phyloP scores from a whole-genome alignment of 2,113 vertebrate genomes.

The Geococcyx californianus region DNA sequence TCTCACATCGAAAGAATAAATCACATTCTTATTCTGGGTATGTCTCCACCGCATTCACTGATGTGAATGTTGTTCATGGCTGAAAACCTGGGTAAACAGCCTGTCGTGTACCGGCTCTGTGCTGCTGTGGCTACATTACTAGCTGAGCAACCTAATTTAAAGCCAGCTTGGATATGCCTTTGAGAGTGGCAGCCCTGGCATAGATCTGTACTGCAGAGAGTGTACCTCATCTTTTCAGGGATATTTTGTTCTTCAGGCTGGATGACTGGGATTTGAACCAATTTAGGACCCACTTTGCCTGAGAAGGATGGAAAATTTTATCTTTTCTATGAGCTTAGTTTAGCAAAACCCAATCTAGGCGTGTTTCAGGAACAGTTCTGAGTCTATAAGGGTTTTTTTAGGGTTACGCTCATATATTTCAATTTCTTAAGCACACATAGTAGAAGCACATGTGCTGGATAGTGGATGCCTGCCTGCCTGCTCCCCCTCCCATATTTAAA shows the following conservation, averaged over 20 bases:
- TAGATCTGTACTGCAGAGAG: background rate
- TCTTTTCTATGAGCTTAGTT: background rate
- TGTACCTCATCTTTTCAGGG: background rate
- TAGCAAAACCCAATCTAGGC: background rate
- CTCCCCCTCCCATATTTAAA: background rate
- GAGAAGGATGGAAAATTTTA: background rate
- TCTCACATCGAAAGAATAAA: constrained; percentile 62
- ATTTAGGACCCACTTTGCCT: background rate
- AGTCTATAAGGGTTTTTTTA: background rate
- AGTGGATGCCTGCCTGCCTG: background rate
- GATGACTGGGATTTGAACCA: background rate
- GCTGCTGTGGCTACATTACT: background rate
- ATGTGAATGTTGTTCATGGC: constrained; percentile 52
- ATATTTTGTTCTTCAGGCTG: background rate
- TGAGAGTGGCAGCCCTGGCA: background rate
- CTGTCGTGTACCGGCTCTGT: background rate
- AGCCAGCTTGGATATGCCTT: background rate
- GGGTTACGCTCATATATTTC: background rate
- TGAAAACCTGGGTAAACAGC: constrained; percentile 59
- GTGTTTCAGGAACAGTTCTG: background rate
- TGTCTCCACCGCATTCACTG: constrained; percentile 52
- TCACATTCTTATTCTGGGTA: constrained; percentile 64
- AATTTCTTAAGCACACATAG: background rate
- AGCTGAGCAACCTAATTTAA: constrained; percentile 9
- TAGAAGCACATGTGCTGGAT: background rate